These are phyloP conservation scores for Lateolabrax maculatus DNA, from an alignment of 2,797 vertebrate species.

Conservation along the genomic window DNA sequence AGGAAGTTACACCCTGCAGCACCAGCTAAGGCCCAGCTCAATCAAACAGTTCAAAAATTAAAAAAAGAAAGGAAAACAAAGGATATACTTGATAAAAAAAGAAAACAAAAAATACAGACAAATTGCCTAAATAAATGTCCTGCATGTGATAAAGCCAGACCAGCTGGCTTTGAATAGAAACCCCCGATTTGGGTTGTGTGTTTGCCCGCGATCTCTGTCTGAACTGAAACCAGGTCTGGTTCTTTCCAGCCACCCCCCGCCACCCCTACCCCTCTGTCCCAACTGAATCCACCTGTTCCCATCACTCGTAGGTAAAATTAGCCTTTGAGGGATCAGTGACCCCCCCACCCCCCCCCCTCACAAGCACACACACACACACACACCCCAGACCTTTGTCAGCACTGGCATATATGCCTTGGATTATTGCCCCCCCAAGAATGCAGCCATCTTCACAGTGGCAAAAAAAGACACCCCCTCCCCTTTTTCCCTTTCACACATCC, in stretches of 20 bases:
- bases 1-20: constrained; percentile 95
- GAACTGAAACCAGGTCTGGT: constrained; percentile 88
- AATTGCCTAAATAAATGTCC: constrained; percentile 81
- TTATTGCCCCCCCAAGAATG: constrained; percentile 76
- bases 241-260: constrained; percentile 79
- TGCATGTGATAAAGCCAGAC: constrained; percentile 98
- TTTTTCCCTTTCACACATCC: constrained; percentile 44
- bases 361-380: constrained; percentile 18
- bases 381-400: constrained; percentile 70
- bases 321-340: constrained; percentile 81
- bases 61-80: constrained; percentile 41
- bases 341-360: constrained; percentile 10
- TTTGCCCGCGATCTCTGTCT: constrained; percentile 90
- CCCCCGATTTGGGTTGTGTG: constrained; percentile 92
- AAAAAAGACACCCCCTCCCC: constrained; percentile 75
- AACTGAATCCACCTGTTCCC: constrained; percentile 91
- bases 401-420: constrained; percentile 67
- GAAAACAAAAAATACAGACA: constrained; percentile 47
- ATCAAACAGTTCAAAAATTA: constrained; percentile 87
- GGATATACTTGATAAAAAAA: constrained; percentile 30
- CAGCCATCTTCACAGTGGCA: constrained; percentile 81
- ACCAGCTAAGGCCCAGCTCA: constrained; percentile 93
- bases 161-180: constrained; percentile 99
- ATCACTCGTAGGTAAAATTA: constrained; percentile 97
- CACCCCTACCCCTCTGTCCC: constrained; percentile 62